A percentile compares a stretch with the other conserved stretches of the same genome.
Evolutionary conservation across 2,888 invertebrate genomes (phyloP).

Genomic region (Agrilus cyanescens): DNA sequence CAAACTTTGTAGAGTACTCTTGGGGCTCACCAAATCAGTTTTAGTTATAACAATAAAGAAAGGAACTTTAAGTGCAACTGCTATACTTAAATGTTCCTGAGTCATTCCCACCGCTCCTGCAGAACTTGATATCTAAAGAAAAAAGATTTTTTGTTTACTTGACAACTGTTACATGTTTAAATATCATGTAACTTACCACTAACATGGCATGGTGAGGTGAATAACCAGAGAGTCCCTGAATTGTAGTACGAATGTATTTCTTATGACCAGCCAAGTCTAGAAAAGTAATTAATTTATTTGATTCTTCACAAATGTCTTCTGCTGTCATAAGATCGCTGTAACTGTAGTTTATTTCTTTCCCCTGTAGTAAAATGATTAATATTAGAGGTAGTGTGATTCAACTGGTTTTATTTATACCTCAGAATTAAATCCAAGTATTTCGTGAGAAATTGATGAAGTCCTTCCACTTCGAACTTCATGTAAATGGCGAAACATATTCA

Average conservation of each 20-base stretch:
- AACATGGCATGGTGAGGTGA: slow-evolving; percentile 86
- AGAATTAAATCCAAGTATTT: slow-evolving; percentile 90
- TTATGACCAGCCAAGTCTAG: slow-evolving; percentile 93
- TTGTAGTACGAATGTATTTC: slow-evolving; percentile 90
- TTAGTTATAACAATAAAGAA: slow-evolving; percentile 92
- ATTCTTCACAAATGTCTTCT: slow-evolving; percentile 86
- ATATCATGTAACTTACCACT: slow-evolving; percentile 45
- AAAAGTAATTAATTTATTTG: slow-evolving; percentile 87
- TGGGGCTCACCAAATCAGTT: slow-evolving; percentile 67
- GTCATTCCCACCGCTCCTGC: slow-evolving; percentile 74
- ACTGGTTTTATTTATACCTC: slow-evolving; percentile 34
- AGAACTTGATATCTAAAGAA: slow-evolving; percentile 60
- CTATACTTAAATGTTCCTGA: slow-evolving; percentile 81
- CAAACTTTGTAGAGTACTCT: slow-evolving; percentile 42
- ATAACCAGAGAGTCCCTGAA: slow-evolving; percentile 88
- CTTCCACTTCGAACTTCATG: slow-evolving; percentile 92
- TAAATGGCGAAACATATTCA: slow-evolving; percentile 89
- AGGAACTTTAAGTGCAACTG: slow-evolving; percentile 70
- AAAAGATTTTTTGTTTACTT: slow-evolving; percentile 5
- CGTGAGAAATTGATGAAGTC: slow-evolving; percentile 91
- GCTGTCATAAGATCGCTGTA: slow-evolving; percentile 82
- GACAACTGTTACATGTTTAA: background rate
- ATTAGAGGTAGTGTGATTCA: background rate
- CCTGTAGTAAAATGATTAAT: slow-evolving; percentile 34
- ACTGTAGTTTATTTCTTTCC: slow-evolving; percentile 79